phyloP scores from a whole-genome alignment of 1,140 invertebrate genomes.

The Episyrphus balteatus region DNA sequence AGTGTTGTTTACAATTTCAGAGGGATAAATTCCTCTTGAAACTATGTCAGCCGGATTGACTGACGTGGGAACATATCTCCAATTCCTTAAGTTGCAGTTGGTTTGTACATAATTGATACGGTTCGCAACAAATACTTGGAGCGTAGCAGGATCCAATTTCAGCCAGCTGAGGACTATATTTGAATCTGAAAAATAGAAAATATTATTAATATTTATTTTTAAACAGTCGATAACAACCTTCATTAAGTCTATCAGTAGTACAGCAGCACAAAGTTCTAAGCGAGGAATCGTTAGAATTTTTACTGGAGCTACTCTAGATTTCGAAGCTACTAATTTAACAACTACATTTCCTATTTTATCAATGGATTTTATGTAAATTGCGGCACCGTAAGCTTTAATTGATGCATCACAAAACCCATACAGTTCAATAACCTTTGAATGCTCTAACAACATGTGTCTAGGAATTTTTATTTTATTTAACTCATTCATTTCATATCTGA shows the following conservation, averaged over 20 bases:
- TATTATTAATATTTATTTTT: not conserved
- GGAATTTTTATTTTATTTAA: conserved; percentile 12
- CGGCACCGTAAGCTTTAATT: conserved; percentile 26
- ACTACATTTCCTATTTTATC: not conserved
- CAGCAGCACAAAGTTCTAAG: conserved; percentile 20
- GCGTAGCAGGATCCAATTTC: not conserved
- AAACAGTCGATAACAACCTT: not conserved
- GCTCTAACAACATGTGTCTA: conserved; percentile 5
- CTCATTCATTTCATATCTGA: conserved; percentile 7
- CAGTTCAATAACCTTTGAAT: conserved; percentile 8
- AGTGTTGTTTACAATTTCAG: not conserved
- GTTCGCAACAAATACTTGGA: too few species aligned
- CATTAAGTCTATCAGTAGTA: conserved; percentile 3
- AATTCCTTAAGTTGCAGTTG: not conserved
- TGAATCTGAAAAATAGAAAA: not conserved
- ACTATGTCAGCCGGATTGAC: conserved; percentile 20
- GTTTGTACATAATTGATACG: too few species aligned
- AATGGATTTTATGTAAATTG: conserved; percentile 22
- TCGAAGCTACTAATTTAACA: conserved; percentile 12
- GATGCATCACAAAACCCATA: conserved; percentile 35
- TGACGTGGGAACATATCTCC: conserved; percentile 17
- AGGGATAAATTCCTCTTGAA: not conserved
- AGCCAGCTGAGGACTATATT: not conserved
- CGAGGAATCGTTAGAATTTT: conserved; percentile 18
- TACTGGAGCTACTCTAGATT: conserved; percentile 24